phyloP scores from a whole-genome alignment of 2,797 vertebrate genomes.

The Spea hammondii region DNA sequence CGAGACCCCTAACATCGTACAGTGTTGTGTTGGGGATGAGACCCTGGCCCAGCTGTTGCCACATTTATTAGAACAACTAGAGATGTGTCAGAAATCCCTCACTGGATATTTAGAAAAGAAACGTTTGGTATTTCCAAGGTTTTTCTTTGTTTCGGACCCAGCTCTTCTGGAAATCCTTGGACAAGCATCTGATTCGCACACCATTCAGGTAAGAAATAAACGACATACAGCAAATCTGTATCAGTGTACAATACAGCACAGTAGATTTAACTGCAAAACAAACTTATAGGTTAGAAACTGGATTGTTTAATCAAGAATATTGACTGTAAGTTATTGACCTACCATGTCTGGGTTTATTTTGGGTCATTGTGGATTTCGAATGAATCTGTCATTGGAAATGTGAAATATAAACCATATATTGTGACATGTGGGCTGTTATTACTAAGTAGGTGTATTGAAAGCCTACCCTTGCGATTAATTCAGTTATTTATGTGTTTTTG shows the following conservation, averaged over 20 bases:
- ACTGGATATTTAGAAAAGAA: conserved; percentile 85
- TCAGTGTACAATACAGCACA: not conserved
- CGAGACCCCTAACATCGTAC: conserved; percentile 74
- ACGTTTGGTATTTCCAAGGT: conserved; percentile 77
- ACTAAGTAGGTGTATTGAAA: not conserved
- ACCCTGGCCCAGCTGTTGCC: conserved; percentile 71
- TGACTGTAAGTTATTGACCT: too few relatives aligned
- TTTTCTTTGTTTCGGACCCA: conserved; percentile 85
- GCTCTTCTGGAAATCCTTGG: conserved; percentile 82
- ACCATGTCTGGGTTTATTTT: too few relatives aligned
- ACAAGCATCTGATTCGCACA: conserved; percentile 83
- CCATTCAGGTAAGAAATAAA: conserved; percentile 72
- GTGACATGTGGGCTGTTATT: not conserved
- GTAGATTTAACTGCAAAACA: not conserved
- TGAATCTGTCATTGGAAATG: too few relatives aligned
- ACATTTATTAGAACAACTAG: conserved; percentile 69
- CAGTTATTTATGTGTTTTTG: not conserved
- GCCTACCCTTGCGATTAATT: not conserved
- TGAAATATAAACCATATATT: too few relatives aligned
- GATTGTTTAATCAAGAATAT: too few relatives aligned
- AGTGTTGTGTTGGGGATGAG: conserved; percentile 82
- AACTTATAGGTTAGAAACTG: not conserved
- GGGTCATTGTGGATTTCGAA: too few relatives aligned
- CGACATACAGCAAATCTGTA: not conserved
- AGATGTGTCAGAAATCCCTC: conserved; percentile 84